Base-by-base conservation (phyloP, 2,797 vertebrate species). In the Semotilus atromaculatus region DNA sequence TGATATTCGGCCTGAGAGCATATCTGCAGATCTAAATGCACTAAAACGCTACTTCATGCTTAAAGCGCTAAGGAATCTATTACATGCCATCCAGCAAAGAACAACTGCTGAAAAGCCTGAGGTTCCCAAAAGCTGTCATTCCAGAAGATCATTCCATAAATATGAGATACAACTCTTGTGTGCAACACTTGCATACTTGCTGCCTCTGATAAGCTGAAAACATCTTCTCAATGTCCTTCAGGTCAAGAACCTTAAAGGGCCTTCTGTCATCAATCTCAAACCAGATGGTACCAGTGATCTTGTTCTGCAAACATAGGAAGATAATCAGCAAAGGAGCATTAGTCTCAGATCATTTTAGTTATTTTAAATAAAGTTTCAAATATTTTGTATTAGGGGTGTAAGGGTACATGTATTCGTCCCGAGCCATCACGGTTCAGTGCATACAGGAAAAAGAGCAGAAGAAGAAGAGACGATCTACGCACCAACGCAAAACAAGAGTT, bases 121-220 rank as follows among this genome's bases (percentile, higher is more conserved):
- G 48, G 31, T 9, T 51, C 18, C 34, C 76, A 10, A 79, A 43
- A 62, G 71, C 7, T n/a, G 60, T 6, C 43, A 19, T 81, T 70
- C 74, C 34, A 9, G 70, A 55, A 45, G 13, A 66, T 36, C 26
- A 84, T 71, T 26, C n/a, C 21, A 66, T 9, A 48, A 14, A 18
- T 67, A 21, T n/a, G 29, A 36, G 36, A 71, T 7, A 9, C 19
- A 38, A 23, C 21, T 51, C 13, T 60, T 23, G 45, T 67, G 71
- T 40, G 31, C 40, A 62, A 83, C 74, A 19, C 73, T 80, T 89
- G 29, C 92, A 85, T 96, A 99, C 98, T 96, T 99, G 98, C 86
- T 99, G 98, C 93, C 97, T 96, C 92, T 99, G 98, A 93, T 99
- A 99, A 0, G 98, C 98, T 0, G 98, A 99, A 91, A 99, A 99